Conservation (phyloP, 2,797 vertebrate genomes). For the Chromobotia macracanthus region DNA sequence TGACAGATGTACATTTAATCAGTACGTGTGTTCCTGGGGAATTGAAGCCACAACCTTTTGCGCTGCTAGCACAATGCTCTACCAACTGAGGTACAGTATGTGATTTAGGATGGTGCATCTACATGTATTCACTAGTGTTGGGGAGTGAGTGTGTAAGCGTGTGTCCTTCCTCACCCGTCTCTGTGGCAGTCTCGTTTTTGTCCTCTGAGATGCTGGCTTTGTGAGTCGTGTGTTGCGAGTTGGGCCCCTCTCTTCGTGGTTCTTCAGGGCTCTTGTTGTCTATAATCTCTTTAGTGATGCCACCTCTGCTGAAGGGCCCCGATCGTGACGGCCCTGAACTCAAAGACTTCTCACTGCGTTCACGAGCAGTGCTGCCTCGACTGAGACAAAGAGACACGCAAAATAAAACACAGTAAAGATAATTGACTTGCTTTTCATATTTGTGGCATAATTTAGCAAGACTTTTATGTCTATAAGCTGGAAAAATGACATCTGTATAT, state of each 20-base stretch:
- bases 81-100: too few relatives aligned
- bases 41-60: too few relatives aligned
- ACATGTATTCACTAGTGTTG: background rate
- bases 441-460: too few relatives aligned
- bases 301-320: conserved; percentile 77
- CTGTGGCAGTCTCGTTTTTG: conserved; percentile 65
- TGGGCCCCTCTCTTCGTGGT: conserved; percentile 65
- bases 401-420: background rate
- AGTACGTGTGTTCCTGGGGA: too few relatives aligned
- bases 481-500: too few relatives aligned
- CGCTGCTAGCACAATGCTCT: too few relatives aligned
- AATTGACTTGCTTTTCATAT: too few relatives aligned
- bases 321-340: conserved; percentile 76
- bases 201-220: conserved; percentile 82
- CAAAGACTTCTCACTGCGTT: conserved; percentile 86
- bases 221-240: conserved; percentile 73
- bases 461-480: too few relatives aligned
- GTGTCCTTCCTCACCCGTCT: conserved; percentile 75
- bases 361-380: conserved; percentile 82
- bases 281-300: conserved; percentile 86
- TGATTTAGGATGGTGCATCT: background rate
- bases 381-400: conserved; percentile 40
- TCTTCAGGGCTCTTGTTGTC: conserved; percentile 85
- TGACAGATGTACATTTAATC: too few relatives aligned
- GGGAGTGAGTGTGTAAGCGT: background rate